Conservation (phyloP, 2,888 invertebrate species). For the Idaea dimidiata region DNA sequence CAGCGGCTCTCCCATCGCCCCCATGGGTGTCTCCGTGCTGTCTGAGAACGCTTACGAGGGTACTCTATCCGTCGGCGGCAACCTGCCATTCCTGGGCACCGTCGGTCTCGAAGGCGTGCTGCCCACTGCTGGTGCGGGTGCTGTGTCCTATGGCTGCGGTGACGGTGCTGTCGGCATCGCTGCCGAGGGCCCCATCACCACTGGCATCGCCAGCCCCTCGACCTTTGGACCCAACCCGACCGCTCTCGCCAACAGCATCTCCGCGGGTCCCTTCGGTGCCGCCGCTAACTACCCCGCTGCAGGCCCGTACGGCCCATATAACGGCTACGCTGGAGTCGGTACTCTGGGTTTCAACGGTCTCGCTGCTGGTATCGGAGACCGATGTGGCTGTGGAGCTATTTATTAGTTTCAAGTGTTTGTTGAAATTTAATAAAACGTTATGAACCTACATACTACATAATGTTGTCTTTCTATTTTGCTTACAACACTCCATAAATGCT, state of each 20-base stretch:
- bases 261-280: conserved; percentile 6
- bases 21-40: conserved; percentile 41
- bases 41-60: conserved; percentile 48
- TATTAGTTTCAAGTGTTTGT: neutral
- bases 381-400: conserved; percentile 5
- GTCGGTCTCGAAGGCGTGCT: conserved; percentile 39
- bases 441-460: neutral
- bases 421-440: neutral
- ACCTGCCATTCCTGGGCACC: conserved; percentile 45
- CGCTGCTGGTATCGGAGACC: neutral
- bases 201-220: conserved; percentile 6
- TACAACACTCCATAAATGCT: no score
- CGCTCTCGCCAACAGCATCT: conserved; percentile 5
- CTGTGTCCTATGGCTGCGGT: conserved; percentile 43
- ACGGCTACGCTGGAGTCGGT: neutral
- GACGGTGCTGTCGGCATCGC: conserved; percentile 24
- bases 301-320: conserved; percentile 4
- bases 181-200: conserved; percentile 13
- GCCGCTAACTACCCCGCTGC: conserved; percentile 12
- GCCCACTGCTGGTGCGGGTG: conserved; percentile 39
- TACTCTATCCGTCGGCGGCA: conserved; percentile 36
- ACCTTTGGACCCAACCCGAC: conserved; percentile 5
- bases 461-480: neutral
- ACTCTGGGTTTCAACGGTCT: neutral
- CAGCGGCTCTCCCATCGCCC: conserved; percentile 40